These are phyloP conservation scores for Arctia plantaginis DNA, from an alignment of 2,888 invertebrate genomes.

Conservation along the genomic window DNA sequence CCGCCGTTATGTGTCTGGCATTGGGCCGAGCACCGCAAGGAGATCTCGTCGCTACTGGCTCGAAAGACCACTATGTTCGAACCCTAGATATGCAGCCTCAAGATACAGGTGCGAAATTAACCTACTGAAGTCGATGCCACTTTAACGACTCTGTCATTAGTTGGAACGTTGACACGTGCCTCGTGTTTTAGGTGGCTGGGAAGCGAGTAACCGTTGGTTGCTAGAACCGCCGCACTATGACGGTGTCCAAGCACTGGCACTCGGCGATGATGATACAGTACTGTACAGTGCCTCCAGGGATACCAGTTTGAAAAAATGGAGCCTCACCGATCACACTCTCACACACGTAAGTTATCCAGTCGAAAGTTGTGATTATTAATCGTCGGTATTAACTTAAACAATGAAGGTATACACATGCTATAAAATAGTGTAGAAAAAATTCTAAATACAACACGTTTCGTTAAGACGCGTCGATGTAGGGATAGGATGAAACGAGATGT, in stretches of 20 bases:
- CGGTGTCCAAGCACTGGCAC: conserved; percentile 93
- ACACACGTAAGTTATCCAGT: conserved; percentile 78
- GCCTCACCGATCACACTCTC: conserved; percentile 86
- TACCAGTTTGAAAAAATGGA: conserved; percentile 95
- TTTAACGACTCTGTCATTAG: background rate
- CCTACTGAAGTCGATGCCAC: background rate
- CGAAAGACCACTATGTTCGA: conserved; percentile 93
- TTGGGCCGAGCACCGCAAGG: conserved; percentile 83
- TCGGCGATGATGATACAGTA: conserved; percentile 87
- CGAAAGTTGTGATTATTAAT: background rate
- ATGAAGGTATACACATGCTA: too few species aligned
- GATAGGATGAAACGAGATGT: too few species aligned
- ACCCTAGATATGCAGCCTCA: conserved; percentile 84
- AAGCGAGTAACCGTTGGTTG: conserved; percentile 86
- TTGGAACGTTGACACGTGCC: background rate
- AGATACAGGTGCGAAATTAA: conserved; percentile 69
- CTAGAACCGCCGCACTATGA: conserved; percentile 96
- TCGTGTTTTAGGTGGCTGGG: conserved; percentile 73
- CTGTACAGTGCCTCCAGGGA: conserved; percentile 95
- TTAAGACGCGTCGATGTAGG: too few species aligned
- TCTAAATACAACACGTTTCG: too few species aligned
- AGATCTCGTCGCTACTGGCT: conserved; percentile 92
- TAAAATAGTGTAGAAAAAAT: too few species aligned
- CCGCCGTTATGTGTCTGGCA: conserved; percentile 94
- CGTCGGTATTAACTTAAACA: too few species aligned